phyloP scores from a whole-genome alignment of 1,140 invertebrate species.

The Physella acuta region DNA sequence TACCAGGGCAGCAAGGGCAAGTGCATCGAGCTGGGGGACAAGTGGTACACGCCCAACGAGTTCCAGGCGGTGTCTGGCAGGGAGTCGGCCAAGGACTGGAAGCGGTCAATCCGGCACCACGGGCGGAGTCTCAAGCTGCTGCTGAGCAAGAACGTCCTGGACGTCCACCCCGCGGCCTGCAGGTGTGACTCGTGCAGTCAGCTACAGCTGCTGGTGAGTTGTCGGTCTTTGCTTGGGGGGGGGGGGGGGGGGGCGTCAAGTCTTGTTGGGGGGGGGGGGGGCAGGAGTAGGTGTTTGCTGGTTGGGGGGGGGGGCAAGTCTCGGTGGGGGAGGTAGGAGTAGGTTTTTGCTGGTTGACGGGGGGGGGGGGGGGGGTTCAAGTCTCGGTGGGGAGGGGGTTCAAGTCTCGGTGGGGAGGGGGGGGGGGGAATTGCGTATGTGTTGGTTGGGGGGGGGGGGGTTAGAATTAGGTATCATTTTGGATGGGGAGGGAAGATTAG shows the following conservation, averaged over 20 bases:
- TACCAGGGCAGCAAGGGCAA: conserved; percentile 61
- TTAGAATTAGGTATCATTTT: no score
- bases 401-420: no score
- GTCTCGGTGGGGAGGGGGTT: no score
- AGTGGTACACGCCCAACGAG: conserved; percentile 64
- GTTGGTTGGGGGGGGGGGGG: no score
- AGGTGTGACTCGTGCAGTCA: conserved; percentile 57
- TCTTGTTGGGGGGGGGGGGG: no score
- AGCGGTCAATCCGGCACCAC: conserved; percentile 62
- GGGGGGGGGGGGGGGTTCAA: no score
- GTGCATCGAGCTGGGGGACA: conserved; percentile 57
- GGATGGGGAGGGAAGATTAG: no score
- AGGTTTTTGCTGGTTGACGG: no score
- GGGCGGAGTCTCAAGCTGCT: conserved; percentile 63
- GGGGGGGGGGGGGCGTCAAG: no score
- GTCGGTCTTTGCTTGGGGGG: no score
- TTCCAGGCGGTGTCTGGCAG: conserved; percentile 63
- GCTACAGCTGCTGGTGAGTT: conserved; percentile 37
- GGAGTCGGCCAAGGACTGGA: conserved; percentile 65
- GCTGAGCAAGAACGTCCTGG: conserved; percentile 61
- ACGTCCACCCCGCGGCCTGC: conserved; percentile 60
- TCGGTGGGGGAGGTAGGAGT: neutral
- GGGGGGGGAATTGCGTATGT: no score
- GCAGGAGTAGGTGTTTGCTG: neutral
- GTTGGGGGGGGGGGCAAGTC: neutral